Base-by-base conservation (phyloP, 2,888 invertebrate genomes). In the Epistrophella euchroma region DNA sequence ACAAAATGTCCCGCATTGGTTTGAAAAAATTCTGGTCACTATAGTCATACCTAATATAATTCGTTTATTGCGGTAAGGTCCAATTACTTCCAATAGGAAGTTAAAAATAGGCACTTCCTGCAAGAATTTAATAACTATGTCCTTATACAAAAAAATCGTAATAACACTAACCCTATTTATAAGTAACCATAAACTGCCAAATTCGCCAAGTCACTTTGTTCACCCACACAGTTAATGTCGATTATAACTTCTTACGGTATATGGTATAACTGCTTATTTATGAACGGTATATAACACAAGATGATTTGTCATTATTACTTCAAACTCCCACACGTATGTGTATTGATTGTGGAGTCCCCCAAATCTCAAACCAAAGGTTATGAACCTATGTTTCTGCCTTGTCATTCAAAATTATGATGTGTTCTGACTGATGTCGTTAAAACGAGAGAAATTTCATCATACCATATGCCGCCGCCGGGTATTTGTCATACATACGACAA, bases 211-310 rank as follows among this genome's bases (percentile, higher is more conserved):
- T 45, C 45, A 17, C 45, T 45, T 17, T 45, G 45, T 45, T 45
- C 19, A 19, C 11, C 13, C 4, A 47, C 10, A 1, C 19, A 4
- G 19, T 19, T 19, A 25, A 25, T 9, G 1, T 25, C 1, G 15
- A 15, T 15, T 15, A 52, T n/a, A 6, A 32, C 15, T 2, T 25
- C 15, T 25, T 1, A 52, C 6, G 1, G 11, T 15, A 15, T 25
- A 25, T 25, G 25, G 7, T 25, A 15, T 15, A 15, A 25, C 25
- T 52, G 25, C 4, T 25, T 25, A 15, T 25, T 52, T 25, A 3
- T 52, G 7, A 22, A 52, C 52, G 15, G 52, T 25, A 52, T 52
- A 25, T 50, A 15, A 52, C 52, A 5, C 22, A 52, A 52, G 52
- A 52, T 25, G 7, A 25, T 52, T 52, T 52, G 13, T 50, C 22